These are phyloP conservation scores for Phaedon cochleariae DNA, from an alignment of 2,888 invertebrate genomes.

Conservation along the genomic window DNA sequence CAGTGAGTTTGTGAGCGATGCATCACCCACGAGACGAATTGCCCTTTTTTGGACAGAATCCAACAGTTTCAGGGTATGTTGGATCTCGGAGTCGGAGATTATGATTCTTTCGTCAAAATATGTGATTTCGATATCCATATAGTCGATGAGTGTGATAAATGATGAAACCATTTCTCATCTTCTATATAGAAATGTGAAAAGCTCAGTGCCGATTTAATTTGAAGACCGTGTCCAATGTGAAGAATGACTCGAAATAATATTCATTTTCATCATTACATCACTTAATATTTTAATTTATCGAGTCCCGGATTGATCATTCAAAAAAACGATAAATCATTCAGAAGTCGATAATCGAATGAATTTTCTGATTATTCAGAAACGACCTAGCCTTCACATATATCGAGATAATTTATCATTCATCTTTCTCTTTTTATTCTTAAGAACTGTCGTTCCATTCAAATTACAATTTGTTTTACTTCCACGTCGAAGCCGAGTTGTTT, in stretches of 20 bases:
- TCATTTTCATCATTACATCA: neutral
- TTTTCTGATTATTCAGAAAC: slow-evolving; percentile 1
- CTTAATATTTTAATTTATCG: neutral
- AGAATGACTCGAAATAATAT: neutral
- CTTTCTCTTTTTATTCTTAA: neutral
- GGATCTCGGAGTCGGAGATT: no score
- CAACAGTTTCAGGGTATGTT: no score
- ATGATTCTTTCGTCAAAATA: no score
- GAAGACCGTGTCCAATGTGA: neutral
- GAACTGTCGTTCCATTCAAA: neutral
- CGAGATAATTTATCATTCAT: neutral
- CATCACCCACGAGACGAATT: no score
- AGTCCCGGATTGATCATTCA: neutral
- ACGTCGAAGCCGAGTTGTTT: neutral
- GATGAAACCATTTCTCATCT: no score
- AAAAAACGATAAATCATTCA: neutral
- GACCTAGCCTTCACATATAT: neutral
- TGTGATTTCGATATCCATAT: no score
- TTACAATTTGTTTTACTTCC: neutral
- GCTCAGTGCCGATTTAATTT: no score
- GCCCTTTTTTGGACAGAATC: no score
- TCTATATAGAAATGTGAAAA: no score
- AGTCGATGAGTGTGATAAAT: no score
- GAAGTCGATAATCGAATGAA: neutral
- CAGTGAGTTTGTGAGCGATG: no score